Evolutionary conservation across 2,113 vertebrate genomes (phyloP).

Genomic region (Marmota flaviventris): DNA sequence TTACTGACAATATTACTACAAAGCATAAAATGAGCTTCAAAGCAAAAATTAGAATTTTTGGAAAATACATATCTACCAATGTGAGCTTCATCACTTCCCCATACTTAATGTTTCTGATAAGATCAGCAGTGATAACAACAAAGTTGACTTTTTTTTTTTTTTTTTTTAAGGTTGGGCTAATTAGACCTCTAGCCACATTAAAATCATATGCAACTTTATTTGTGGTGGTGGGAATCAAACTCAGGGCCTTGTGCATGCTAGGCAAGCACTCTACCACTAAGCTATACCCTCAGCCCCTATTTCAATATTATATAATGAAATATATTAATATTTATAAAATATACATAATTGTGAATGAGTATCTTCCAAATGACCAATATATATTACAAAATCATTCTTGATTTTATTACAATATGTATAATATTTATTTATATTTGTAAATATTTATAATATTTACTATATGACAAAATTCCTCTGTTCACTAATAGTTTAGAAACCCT

Average conservation of each 20-base stretch:
- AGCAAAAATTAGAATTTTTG: conserved; percentile 38
- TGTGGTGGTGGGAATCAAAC: no score
- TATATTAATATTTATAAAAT: conserved; percentile 12
- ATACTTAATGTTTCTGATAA: conserved; percentile 23
- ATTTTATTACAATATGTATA: no score
- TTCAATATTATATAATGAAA: conserved; percentile 29
- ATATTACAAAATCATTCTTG: background rate
- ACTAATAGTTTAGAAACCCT: conserved; percentile 39
- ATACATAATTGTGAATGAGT: background rate
- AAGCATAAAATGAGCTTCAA: background rate
- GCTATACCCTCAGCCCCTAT: no score
- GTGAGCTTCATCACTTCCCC: background rate
- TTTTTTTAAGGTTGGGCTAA: background rate
- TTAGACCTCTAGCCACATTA: no score
- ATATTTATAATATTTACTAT: no score
- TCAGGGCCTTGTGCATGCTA: no score
- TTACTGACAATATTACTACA: background rate
- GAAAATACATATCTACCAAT: conserved; percentile 19
- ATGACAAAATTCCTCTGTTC: background rate
- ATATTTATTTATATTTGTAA: no score
- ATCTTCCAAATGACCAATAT: conserved; percentile 30
- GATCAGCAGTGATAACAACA: background rate
- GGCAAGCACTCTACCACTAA: no score
- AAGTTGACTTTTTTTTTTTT: background rate
- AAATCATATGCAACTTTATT: no score